Evolutionary conservation across 2,888 invertebrate genomes (phyloP), one percentile per base, ranked within the genome.

Genomic region (Archips xylosteana): DNA sequence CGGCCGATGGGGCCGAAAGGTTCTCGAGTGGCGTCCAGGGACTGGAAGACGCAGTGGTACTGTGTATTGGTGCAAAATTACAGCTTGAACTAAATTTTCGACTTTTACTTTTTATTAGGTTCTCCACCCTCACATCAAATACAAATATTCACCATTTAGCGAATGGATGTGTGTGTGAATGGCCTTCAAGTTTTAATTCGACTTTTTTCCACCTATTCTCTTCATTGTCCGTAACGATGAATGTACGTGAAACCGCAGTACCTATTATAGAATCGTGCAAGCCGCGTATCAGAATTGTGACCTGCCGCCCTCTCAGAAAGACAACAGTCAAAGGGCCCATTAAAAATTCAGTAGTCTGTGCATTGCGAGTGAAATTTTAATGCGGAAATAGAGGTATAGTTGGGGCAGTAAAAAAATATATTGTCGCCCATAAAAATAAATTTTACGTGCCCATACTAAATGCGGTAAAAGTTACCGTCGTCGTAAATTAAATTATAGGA

Each of bases 291-390:
- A 61, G 74, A 74, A 74, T 70, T 34, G 51, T 34, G 42, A 39
- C 36, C 65, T 39, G 13, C 15, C 54, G 65, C 64, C 69, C 67
- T 54, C 51, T 13, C 51, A 68, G 59, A 64, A 72, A 69, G 60
- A 54, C 67, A 68, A 57, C 57, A 59, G 69, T 34, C 69, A 74
- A 66, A 72, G 69, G 32, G 74, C n/a, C 54, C 60, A 73, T 74
- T 74, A 74, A 74, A 74, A 74, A 65, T 70, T 70, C 74, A 70
- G 70, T 45, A 47, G 64, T 51, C 57, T 61, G 65, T 74, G 74
- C 74, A 60, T 65, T 70, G 60, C 65, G 13, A 65, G 8, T 74
- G 63, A 68, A 69, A 69, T 36, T 61, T 65, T 70, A 45, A 70
- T 65, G 61, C 69, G 70, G 51, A 70, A 67, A 57, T 70, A 69